phyloP scores from a whole-genome alignment of 2,888 invertebrate genomes.

The Ornithoptera priamus region DNA sequence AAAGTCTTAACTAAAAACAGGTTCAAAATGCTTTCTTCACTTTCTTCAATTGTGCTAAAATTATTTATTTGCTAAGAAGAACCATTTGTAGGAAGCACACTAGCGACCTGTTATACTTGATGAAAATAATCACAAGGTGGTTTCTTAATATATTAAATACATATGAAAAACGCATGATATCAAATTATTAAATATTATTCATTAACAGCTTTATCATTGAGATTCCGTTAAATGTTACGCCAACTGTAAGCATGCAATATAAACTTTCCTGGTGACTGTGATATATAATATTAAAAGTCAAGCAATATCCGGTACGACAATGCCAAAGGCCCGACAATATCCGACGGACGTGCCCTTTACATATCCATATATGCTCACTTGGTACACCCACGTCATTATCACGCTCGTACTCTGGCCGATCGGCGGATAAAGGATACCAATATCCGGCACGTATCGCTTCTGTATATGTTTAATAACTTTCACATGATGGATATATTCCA shows the following conservation, averaged over 20 bases:
- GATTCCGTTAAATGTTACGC: background rate
- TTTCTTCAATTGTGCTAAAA: too few species aligned
- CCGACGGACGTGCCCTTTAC: constrained; percentile 45
- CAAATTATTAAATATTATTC: too few species aligned
- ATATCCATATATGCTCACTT: constrained; percentile 35
- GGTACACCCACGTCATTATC: constrained; percentile 37
- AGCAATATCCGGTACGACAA: constrained; percentile 50
- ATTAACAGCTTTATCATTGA: background rate
- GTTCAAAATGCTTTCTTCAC: too few species aligned
- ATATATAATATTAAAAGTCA: constrained; percentile 38
- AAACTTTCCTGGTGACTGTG: background rate
- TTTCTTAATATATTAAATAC: too few species aligned
- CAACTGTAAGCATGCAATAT: background rate
- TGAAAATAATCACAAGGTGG: too few species aligned
- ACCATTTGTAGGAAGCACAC: too few species aligned
- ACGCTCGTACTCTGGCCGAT: constrained; percentile 50
- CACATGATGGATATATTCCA: constrained; percentile 11
- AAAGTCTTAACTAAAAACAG: too few species aligned
- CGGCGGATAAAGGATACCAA: constrained; percentile 62
- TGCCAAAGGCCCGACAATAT: constrained; percentile 57
- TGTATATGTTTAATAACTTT: constrained; percentile 33
- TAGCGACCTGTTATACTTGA: too few species aligned
- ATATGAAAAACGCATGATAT: too few species aligned
- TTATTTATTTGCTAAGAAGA: too few species aligned
- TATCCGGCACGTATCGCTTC: constrained; percentile 53